A percentile compares a stretch with the other conserved stretches of the same genome.
Evolutionary conservation across 2,113 vertebrate species (phyloP).

Genomic region (Sclerurus mexicanus): DNA sequence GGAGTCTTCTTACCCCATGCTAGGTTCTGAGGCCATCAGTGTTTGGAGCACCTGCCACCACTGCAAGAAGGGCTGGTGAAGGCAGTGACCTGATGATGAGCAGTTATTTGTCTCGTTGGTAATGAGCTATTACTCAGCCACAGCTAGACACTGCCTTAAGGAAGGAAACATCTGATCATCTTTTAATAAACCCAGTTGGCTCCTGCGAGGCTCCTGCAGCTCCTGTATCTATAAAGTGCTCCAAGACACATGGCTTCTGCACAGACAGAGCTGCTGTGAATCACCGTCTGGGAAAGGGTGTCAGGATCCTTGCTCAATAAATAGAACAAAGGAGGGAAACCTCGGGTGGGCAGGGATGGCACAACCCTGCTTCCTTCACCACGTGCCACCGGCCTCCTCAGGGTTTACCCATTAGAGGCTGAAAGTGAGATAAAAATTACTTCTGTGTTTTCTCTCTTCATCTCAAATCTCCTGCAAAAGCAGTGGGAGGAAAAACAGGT

Average conservation of each 20-base stretch:
- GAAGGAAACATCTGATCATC: slow-evolving; percentile 54
- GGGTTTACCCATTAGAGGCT: background rate
- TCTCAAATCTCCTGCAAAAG: background rate
- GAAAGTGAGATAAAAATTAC: background rate
- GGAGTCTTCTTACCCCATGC: background rate
- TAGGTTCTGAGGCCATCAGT: background rate
- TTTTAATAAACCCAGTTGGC: slow-evolving; percentile 57
- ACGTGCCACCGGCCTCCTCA: background rate
- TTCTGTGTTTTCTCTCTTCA: background rate
- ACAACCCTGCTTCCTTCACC: background rate
- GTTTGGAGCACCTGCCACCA: background rate
- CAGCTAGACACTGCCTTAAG: slow-evolving; percentile 48
- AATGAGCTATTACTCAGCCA: slow-evolving; percentile 35
- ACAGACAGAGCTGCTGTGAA: slow-evolving; percentile 21
- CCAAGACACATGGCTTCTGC: background rate
- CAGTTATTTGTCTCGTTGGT: slow-evolving; percentile 25
- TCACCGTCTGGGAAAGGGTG: slow-evolving; percentile 46
- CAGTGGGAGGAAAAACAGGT: background rate
- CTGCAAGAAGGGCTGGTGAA: background rate
- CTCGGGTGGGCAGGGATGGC: slow-evolving; percentile 42
- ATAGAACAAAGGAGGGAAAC: slow-evolving; percentile 53
- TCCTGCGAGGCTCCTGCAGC: slow-evolving; percentile 22
- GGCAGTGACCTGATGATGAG: background rate
- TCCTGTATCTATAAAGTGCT: background rate
- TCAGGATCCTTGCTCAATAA: slow-evolving; percentile 11